Conservation (phyloP, 2,888 invertebrate genomes). For the Eucera pruinosa region DNA sequence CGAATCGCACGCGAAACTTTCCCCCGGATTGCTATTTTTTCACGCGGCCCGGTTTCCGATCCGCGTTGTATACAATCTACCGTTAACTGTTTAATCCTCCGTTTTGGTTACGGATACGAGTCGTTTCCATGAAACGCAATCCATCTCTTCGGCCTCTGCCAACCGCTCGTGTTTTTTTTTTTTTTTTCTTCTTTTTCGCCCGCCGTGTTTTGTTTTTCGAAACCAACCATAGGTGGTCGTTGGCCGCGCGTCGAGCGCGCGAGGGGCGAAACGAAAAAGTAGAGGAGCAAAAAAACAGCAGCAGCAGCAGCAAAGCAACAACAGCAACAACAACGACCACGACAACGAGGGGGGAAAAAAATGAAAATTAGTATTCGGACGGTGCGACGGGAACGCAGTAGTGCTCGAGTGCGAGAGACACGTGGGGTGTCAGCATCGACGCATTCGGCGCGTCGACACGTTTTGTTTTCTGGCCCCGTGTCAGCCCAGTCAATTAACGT, state of each 20-base stretch:
- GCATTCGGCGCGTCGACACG: constrained; percentile 64
- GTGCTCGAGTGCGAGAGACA: constrained; percentile 61
- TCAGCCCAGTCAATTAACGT: constrained; percentile 70
- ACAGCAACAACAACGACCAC: not conserved
- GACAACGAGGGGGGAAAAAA: not conserved
- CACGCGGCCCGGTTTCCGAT: not conserved
- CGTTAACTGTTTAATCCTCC: constrained; percentile 32
- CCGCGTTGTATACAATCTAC: not conserved
- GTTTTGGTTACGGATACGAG: constrained; percentile 16
- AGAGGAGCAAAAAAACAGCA: too few relatives aligned
- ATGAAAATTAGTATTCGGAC: constrained; percentile 47
- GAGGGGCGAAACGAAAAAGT: too few relatives aligned
- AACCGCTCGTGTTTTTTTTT: not conserved
- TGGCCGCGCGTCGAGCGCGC: too few relatives aligned
- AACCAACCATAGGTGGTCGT: not conserved
- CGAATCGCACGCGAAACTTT: not conserved
- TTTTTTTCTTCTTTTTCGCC: too few relatives aligned
- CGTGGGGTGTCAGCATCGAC: constrained; percentile 64
- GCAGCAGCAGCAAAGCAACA: too few relatives aligned
- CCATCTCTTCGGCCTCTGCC: not conserved
- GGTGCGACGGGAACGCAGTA: constrained; percentile 38
- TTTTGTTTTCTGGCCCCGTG: constrained; percentile 67
- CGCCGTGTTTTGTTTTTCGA: not conserved
- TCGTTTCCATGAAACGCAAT: constrained; percentile 13
- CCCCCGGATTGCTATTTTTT: constrained; percentile 19